Conservation (phyloP, 1,140 invertebrate species). For the Hyphantria cunea region DNA sequence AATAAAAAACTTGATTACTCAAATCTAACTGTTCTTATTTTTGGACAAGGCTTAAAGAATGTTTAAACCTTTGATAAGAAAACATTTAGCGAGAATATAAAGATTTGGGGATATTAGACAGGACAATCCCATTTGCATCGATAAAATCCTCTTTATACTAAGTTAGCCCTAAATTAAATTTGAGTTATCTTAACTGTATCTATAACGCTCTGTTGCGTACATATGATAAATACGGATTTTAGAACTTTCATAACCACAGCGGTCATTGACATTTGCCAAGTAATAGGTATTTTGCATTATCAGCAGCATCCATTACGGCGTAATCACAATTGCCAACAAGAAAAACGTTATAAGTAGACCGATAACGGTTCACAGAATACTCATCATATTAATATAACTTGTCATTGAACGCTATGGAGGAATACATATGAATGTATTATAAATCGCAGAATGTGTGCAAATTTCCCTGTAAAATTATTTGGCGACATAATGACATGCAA, state of each 20-base stretch:
- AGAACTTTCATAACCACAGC: conserved; percentile 15
- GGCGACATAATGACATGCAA: conserved; percentile 32
- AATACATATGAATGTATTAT: background rate
- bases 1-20: too few species aligned
- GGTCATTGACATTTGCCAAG: conserved; percentile 24
- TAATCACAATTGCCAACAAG: conserved; percentile 10
- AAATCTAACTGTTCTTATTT: too few species aligned
- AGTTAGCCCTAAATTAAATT: too few species aligned
- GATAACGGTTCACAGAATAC: too few species aligned
- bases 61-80: too few species aligned
- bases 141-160: too few species aligned
- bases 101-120: too few species aligned
- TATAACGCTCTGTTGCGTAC: background rate
- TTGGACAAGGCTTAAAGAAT: too few species aligned
- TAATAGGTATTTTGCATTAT: conserved; percentile 30
- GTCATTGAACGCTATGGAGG: background rate
- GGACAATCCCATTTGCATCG: too few species aligned
- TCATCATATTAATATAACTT: background rate
- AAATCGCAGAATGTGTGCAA: background rate
- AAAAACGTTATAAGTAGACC: background rate
- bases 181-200: background rate
- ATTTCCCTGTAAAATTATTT: conserved; percentile 20
- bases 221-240: conserved; percentile 1
- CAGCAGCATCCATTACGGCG: conserved; percentile 24
- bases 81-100: too few species aligned